Evolutionary conservation across 1,140 invertebrate species (phyloP), one percentile per base, ranked within the genome.

Genomic region (Laupala kohalensis): DNA sequence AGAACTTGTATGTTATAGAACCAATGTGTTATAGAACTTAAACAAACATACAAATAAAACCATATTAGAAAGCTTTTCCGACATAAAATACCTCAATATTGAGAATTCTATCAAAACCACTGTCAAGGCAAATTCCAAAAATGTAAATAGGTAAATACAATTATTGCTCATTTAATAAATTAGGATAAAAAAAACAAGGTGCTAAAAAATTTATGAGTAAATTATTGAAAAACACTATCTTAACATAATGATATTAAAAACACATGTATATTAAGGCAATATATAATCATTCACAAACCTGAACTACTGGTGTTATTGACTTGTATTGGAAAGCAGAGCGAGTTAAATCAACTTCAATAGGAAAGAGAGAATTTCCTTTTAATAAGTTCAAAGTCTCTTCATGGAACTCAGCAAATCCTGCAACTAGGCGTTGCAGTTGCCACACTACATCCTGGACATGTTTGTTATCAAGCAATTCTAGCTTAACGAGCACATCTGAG

Each of bases 391-490:
- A 81, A 0, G 84, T 83, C 65, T 84, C 86, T 64, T 68, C 67
- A 63, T 76, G 77, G 69, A 78, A 78, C 64, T 68, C 64, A 3
- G 92, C 87, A 72, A 98, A 84, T 15, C 90, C 90, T 66, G 88
- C 85, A 2, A 95, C 87, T 71, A 96, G 86, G 74, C 90, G 87
- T 72, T 91, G 87, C 25, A 96, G 80, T 77, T 96, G 93, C 77
- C 88, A 88, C 2, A 92, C 92, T n/a, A 95, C 86, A 77, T 95
- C 93, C 81, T 95, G 95, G 0, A 97, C 95, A 81, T 99, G 96
- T 81, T 99, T 99, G 78, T 96, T 97, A 78, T 99, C 97, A 9
- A 99, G 80, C 12, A 99, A 81, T 81, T 99, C 97, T 76, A 99
- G 85, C 83, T 99, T 99, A 0, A 98, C 94, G 5, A 98, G 83